Percentiles rank a stretch among this genome's conserved stretches.
These are phyloP conservation scores for Plotosus lineatus DNA, from an alignment of 2,113 vertebrate genomes.

Conservation along the genomic window DNA sequence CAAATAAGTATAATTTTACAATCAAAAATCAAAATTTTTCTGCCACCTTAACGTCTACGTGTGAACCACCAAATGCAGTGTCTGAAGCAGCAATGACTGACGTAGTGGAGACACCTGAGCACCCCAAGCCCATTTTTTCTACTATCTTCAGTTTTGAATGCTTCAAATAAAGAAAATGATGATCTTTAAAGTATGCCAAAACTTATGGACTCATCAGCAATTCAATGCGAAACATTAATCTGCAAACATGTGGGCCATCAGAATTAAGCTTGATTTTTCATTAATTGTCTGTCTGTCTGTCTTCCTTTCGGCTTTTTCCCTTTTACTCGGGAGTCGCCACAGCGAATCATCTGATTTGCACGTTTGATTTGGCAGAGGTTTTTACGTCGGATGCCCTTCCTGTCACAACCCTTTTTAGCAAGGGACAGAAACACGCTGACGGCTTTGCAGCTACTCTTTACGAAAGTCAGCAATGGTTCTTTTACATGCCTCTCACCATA, in stretches of 20 bases:
- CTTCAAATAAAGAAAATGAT: background rate
- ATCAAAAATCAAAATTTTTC: background rate
- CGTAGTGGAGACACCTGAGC: background rate
- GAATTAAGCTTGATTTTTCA: background rate
- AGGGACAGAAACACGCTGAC: no score
- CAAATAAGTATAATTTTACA: background rate
- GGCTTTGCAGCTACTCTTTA: no score
- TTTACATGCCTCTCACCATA: no score
- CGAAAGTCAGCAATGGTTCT: no score
- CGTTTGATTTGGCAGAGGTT: no score
- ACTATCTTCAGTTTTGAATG: background rate
- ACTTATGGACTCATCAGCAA: background rate
- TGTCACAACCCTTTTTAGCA: no score
- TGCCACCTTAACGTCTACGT: background rate
- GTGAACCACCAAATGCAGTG: background rate
- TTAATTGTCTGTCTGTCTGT: no score
- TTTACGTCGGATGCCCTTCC: no score
- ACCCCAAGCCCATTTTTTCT: background rate
- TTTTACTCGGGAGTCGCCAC: no score
- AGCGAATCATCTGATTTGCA: no score
- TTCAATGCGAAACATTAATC: background rate
- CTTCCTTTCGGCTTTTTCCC: no score
- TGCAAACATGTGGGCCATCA: background rate
- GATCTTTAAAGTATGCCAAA: background rate
- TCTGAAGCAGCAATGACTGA: background rate